Conservation (phyloP, 1,140 invertebrate species). For the Drosophila novamexicana region DNA sequence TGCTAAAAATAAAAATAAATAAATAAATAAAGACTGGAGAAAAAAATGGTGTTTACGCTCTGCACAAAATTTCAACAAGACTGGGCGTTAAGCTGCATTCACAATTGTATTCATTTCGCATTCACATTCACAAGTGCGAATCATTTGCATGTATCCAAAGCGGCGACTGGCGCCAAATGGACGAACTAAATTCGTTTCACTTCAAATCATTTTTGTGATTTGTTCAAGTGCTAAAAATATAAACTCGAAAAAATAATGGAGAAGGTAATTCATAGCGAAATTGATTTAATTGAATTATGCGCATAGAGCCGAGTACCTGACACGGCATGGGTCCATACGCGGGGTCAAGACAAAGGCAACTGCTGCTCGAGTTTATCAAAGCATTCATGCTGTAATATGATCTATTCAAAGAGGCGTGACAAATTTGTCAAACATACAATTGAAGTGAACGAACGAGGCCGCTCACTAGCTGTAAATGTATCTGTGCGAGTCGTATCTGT, state of each 20-base stretch:
- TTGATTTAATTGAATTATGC: conserved; percentile 67
- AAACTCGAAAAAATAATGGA: conserved; percentile 1
- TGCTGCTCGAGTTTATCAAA: not conserved
- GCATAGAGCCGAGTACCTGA: conserved; percentile 36
- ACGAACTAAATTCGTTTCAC: conserved; percentile 39
- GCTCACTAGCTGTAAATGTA: conserved; percentile 19
- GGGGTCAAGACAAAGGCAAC: conserved; percentile 9
- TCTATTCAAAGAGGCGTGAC: conserved; percentile 45
- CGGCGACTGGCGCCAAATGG: conserved; percentile 56
- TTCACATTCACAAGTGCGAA: conserved; percentile 14
- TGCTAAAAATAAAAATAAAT: conserved; percentile 29
- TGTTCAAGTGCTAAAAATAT: conserved; percentile 61
- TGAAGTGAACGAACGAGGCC: conserved; percentile 26
- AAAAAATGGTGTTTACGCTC: conserved; percentile 17
- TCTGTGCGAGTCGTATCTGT: conserved; percentile 16
- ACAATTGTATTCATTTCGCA: conserved; percentile 6
- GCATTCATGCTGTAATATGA: conserved; percentile 14
- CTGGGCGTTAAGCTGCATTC: conserved; percentile 14
- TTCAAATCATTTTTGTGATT: conserved; percentile 49
- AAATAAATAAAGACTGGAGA: not conserved
- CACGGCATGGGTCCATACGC: conserved; percentile 17
- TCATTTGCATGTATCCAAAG: conserved; percentile 58
- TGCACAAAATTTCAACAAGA: conserved; percentile 28
- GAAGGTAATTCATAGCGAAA: conserved; percentile 39
- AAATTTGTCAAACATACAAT: conserved; percentile 52